Evolutionary conservation across 2,113 vertebrate species (phyloP), one percentile per base, ranked within the genome.

Genomic region (Chaetodon trifascialis): DNA sequence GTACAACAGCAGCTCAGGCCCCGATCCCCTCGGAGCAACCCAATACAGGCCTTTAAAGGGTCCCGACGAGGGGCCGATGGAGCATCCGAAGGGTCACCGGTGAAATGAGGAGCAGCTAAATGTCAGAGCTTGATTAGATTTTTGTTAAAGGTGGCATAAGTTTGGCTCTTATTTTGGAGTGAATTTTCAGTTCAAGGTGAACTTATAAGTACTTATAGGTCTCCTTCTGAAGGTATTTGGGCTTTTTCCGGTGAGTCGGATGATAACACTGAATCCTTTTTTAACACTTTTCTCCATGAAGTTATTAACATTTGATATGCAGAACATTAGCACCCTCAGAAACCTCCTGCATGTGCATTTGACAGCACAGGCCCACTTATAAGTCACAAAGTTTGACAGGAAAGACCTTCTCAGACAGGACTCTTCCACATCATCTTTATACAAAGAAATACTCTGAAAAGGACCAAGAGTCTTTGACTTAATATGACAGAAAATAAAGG

Each of bases 1-100:
- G 87, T 86, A 89, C 86, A 94, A 93, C 94, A 93, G 79, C 76
- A 40, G 72, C 76, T 73, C 25, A 0, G 77, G 64, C 47, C 74
- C 73, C 2, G 38, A 62, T 83, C 76, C 87, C 89, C 82, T 84
- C 44, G 1, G 76, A 88, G 80, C 36, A 73, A 83, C 85, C 36
- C 72, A 75, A 82, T 60, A 54, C 76, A 73, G 77, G 69, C 87
- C 80, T 63, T 44, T 25, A 64, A 23, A 60, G 62, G 55, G 55
- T 14, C 60, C 58, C 30, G 42, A 42, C 7, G 46, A 9, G 34
- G 77, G 44, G 51, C 64, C 2, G 14, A 1, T 4, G 58, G 17
- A 78, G 16, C 59, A 70, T 15, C 47, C 47, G 63, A 8, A 1
- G 6, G 60, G 52, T 65, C 51, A 25, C 49, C 40, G 30, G 54